Percentiles rank a stretch among this genome's conserved stretches.
These are phyloP conservation scores for Hirtodrosophila confusa DNA, from an alignment of 2,888 invertebrate species.

Conservation along the genomic window DNA sequence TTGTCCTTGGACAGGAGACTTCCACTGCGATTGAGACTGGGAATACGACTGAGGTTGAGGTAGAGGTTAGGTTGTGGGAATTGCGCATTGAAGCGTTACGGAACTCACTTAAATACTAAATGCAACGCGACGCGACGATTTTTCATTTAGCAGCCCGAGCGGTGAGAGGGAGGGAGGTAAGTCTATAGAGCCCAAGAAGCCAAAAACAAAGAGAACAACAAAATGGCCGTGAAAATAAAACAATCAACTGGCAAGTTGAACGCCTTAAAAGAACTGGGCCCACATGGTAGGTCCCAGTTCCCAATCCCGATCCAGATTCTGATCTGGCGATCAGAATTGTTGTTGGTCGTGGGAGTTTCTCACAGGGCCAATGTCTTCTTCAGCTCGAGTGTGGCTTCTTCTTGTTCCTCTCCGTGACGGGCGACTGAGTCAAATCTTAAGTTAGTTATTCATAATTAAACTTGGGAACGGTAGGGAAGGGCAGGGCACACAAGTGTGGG, in stretches of 20 bases:
- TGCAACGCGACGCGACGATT: slow-evolving; percentile 43
- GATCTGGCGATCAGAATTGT: slow-evolving; percentile 38
- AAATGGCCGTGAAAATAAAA: slow-evolving; percentile 46
- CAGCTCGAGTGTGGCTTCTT: not conserved
- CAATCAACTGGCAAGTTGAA: slow-evolving; percentile 16
- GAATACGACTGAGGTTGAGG: slow-evolving; percentile 12
- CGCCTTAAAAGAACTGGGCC: slow-evolving; percentile 10
- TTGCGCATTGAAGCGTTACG: slow-evolving; percentile 63
- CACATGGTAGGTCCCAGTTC: slow-evolving; percentile 12
- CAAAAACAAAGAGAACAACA: slow-evolving; percentile 1
- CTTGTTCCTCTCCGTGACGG: slow-evolving; percentile 26
- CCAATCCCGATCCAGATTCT: slow-evolving; percentile 30
- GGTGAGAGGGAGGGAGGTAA: not conserved
- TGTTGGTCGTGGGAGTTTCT: slow-evolving; percentile 70
- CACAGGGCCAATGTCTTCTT: slow-evolving; percentile 65
- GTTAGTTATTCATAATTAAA: slow-evolving; percentile 64
- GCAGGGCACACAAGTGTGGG: not conserved
- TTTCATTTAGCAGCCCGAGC: slow-evolving; percentile 20
- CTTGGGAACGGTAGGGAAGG: slow-evolving; percentile 18
- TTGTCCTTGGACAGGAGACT: slow-evolving; percentile 48
- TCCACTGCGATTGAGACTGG: not conserved
- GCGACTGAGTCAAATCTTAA: slow-evolving; percentile 38
- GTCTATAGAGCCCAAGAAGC: not conserved
- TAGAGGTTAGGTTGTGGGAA: slow-evolving; percentile 47
- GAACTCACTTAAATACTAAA: slow-evolving; percentile 32